Percentiles rank a stretch among this genome's conserved stretches.
These are phyloP conservation scores for Lasioglossum malachurum DNA, from an alignment of 2,888 invertebrate genomes.

Conservation along the genomic window DNA sequence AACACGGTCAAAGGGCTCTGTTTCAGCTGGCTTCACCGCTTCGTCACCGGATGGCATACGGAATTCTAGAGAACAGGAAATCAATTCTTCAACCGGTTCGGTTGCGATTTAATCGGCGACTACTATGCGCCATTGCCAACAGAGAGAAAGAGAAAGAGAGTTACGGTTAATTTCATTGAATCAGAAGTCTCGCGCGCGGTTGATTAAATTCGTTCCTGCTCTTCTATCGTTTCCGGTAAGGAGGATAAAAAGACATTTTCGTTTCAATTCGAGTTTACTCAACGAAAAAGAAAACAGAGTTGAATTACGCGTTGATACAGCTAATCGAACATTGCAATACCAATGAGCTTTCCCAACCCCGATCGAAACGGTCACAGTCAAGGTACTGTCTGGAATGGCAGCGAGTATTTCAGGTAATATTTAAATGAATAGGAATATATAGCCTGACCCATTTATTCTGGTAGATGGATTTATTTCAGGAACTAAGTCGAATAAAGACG, in stretches of 20 bases:
- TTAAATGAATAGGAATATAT: not conserved
- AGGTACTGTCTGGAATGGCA: not conserved
- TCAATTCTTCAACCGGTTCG: not conserved
- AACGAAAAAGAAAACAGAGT: not conserved
- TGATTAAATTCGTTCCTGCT: not conserved
- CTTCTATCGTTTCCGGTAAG: not conserved
- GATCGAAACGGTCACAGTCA: not conserved
- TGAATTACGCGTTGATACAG: not conserved
- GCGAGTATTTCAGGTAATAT: not conserved
- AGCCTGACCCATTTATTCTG: not conserved
- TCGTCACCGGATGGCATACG: not conserved
- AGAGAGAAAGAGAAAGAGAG: too few relatives aligned
- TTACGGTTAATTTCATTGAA: not conserved
- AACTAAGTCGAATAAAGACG: not conserved
- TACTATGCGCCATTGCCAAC: not conserved
- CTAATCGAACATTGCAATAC: not conserved
- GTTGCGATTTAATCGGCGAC: not conserved
- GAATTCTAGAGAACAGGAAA: not conserved
- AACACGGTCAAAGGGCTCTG: not conserved
- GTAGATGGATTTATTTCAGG: constrained; percentile 1
- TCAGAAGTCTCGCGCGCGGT: not conserved
- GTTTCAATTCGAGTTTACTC: not conserved
- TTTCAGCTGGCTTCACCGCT: not conserved
- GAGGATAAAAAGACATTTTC: not conserved
- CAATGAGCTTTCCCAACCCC: not conserved